A percentile compares a stretch with the other conserved stretches of the same genome.
Evolutionary conservation across 2,113 vertebrate species (phyloP).

Genomic region (Corvus hawaiiensis): DNA sequence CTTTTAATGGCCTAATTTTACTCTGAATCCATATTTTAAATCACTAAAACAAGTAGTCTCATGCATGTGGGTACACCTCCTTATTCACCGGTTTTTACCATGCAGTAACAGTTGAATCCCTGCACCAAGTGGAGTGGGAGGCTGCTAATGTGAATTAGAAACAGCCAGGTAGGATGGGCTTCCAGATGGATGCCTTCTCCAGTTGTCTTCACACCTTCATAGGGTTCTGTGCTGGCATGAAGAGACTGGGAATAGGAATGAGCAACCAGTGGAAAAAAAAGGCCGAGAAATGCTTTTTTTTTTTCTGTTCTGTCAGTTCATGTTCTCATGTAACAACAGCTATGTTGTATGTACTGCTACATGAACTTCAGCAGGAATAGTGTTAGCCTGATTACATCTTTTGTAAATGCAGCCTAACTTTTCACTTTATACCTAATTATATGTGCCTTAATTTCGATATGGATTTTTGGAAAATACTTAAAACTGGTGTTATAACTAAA

Average conservation of each 20-base stretch:
- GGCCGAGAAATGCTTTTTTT: background rate
- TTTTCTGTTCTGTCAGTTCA: background rate
- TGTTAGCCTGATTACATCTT: background rate
- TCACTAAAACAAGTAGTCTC: background rate
- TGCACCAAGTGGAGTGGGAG: background rate
- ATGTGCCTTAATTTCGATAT: background rate
- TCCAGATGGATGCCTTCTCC: background rate
- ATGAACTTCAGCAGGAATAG: background rate
- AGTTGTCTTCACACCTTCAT: background rate
- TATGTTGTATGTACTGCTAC: rapidly evolving
- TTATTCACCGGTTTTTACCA: background rate
- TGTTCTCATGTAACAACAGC: background rate
- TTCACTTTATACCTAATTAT: background rate
- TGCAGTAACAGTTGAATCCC: background rate
- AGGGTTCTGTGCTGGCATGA: background rate
- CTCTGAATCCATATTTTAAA: background rate
- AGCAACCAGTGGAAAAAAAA: background rate
- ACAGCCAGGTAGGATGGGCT: background rate
- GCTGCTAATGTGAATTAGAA: background rate
- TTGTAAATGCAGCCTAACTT: background rate
- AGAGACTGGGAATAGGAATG: background rate
- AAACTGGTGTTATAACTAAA: background rate
- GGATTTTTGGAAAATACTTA: background rate
- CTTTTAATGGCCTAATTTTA: background rate
- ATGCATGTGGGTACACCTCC: rapidly evolving